Conservation (phyloP, 2,888 invertebrate genomes). For the Acrocyrtus sp. region DNA sequence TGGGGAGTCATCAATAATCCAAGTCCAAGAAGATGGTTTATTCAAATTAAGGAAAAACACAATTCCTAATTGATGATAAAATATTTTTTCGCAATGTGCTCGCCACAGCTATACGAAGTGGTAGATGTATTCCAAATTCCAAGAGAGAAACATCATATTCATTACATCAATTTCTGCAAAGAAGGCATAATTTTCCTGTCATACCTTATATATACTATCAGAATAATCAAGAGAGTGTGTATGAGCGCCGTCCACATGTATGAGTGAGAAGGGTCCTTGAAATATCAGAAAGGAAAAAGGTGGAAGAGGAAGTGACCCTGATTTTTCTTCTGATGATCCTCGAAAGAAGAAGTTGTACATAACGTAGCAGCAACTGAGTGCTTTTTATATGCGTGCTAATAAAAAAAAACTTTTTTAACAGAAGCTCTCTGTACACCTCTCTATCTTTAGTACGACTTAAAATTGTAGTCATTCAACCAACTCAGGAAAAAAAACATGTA, state of each 20-base stretch:
- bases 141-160: background rate
- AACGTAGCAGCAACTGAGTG: too few species aligned
- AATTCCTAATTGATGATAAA: background rate
- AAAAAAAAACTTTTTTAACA: constrained; percentile 5
- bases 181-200: background rate
- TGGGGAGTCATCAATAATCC: too few species aligned
- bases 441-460: background rate
- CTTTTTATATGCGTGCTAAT: too few species aligned
- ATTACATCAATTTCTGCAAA: constrained; percentile 13
- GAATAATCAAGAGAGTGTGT: background rate
- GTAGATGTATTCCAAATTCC: too few species aligned
- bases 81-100: too few species aligned
- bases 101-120: too few species aligned
- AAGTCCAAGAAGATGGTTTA: background rate
- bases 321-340: constrained; percentile 54
- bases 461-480: background rate
- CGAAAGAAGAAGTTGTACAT: constrained; percentile 7
- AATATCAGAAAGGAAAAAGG: constrained; percentile 61
- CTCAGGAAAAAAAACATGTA: too few species aligned
- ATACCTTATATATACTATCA: constrained; percentile 2
- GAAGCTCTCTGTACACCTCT: background rate
- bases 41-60: background rate
- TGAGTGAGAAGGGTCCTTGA: constrained; percentile 55
- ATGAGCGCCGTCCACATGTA: too few species aligned
- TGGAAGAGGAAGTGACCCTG: constrained; percentile 64